Base-by-base conservation (phyloP, 2,113 vertebrate species). In the Onychostruthus taczanowskii region DNA sequence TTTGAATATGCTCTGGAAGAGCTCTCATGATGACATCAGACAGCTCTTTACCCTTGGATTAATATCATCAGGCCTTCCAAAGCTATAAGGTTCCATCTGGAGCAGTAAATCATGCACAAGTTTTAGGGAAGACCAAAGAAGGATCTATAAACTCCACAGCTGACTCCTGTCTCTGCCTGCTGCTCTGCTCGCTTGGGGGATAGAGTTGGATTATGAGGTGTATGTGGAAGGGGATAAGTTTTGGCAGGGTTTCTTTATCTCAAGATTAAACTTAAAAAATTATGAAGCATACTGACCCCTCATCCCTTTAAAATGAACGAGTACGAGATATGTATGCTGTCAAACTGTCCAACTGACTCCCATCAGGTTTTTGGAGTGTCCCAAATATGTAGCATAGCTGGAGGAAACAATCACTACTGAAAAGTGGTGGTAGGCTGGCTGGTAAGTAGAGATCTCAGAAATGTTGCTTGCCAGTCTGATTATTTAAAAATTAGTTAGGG, bases 141-240 rank as follows among this genome's bases (percentile, higher is more conserved):
- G 9, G 28, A 16, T 22, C 6, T 52, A 84, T 73, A 31, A 75
- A 61, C 14, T 70, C 46, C 14, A 21, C 14, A 39, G 11, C 19
- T 53, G 23, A 63, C 17, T 53, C 13, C 30, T 62, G 27, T 59
- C 31, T 31, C 11, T 59, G 46, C 22, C 22, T 73, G 16, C 17
- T 55, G 15, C 7, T 13, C 55, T 55, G 7, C 46, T 62, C 27
- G 28, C 3, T 11, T 2, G 1, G 7, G 5, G 3, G 1, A 30
- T 21, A 13, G 28, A 6, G 1, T 2, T 35, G 33, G 7, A 41
- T 46, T 50, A 28, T 21, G 11, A 13, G 16, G 11, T 17, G 3
- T 23, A 7, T 27, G 13, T 70, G 35, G 3, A 63, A 44, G 2
- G 3, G 4, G 22, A 7, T 46, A 28, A 6, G 19, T 77, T 68